phyloP scores from a whole-genome alignment of 2,113 vertebrate genomes.

The Struthidea cinerea region DNA sequence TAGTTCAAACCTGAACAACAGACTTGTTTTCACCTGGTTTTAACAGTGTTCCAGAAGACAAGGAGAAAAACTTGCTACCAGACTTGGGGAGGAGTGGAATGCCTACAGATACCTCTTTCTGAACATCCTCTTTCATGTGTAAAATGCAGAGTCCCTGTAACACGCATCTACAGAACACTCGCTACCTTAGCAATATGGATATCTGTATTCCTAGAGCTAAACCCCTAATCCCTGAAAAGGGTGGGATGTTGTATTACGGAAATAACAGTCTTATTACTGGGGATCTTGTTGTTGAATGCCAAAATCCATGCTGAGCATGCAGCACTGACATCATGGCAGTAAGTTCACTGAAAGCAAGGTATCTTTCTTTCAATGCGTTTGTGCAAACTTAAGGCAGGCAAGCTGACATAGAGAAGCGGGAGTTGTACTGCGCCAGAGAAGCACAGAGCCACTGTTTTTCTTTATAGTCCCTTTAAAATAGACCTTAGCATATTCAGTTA shows the following conservation, averaged over 20 bases:
- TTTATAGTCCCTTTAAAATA: neutral
- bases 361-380: neutral
- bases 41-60: neutral
- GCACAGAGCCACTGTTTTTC: accelerated
- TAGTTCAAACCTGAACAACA: neutral
- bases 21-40: neutral
- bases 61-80: neutral
- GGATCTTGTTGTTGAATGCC: neutral
- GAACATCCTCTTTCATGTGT: neutral
- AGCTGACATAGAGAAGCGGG: neutral
- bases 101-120: neutral
- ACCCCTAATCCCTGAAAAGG: neutral
- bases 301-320: neutral
- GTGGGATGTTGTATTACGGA: neutral
- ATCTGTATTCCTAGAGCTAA: neutral
- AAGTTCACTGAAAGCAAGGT: neutral
- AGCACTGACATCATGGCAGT: neutral
- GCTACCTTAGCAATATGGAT: neutral
- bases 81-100: neutral
- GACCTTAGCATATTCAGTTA: neutral
- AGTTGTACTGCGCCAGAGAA: neutral
- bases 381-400: neutral
- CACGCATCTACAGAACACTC: neutral
- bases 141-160: neutral
- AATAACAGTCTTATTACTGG: neutral